Evolutionary conservation across 2,113 vertebrate species (phyloP).

Genomic region (Otis tarda): DNA sequence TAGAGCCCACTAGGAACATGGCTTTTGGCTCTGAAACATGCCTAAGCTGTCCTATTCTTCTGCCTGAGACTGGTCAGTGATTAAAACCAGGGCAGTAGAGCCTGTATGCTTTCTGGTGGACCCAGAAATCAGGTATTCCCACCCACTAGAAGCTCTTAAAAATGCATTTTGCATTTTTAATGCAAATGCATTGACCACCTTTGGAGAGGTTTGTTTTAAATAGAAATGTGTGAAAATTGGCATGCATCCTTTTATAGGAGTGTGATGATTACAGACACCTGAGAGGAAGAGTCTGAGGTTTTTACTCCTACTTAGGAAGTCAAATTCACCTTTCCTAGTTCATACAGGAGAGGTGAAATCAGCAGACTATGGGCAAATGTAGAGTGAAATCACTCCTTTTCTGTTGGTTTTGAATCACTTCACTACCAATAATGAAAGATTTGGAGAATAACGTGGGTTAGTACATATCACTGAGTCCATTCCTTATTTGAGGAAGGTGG

Average conservation of each 20-base stretch:
- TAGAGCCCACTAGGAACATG: neutral
- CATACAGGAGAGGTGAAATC: neutral
- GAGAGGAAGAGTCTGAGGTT: neutral
- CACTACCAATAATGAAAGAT: neutral
- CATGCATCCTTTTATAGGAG: neutral
- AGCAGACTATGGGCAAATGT: neutral
- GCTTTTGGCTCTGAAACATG: neutral
- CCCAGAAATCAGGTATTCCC: neutral
- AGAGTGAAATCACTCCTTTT: neutral
- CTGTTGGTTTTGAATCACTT: neutral
- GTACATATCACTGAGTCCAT: neutral
- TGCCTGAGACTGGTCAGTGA: neutral
- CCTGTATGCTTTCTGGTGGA: neutral
- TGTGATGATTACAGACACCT: neutral
- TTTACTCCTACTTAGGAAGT: neutral
- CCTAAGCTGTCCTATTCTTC: neutral
- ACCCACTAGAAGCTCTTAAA: neutral
- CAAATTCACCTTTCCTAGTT: neutral
- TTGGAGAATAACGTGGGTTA: neutral
- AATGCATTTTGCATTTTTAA: neutral
- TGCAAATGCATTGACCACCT: neutral
- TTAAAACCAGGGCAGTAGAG: neutral
- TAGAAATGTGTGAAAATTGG: neutral
- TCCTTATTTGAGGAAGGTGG: neutral
- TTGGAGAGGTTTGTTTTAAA: neutral